Evolutionary conservation across 2,888 invertebrate genomes (phyloP).

Genomic region (Phanerotoma sp.): DNA sequence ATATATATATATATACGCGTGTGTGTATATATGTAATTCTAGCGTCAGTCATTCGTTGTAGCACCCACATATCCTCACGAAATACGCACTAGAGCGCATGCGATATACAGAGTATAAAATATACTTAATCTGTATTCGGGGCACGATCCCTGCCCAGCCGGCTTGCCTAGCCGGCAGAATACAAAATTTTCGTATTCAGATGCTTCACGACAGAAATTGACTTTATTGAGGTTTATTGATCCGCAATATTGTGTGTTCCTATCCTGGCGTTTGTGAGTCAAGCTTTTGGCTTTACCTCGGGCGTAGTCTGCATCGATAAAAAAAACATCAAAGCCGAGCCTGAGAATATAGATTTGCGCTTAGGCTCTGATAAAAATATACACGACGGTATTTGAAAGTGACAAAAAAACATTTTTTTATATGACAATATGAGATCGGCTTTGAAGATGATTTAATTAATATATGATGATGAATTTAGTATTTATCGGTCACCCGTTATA

Average conservation of each 20-base stretch:
- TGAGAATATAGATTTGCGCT: not conserved
- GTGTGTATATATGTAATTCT: too few relatives aligned
- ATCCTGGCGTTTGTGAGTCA: slow-evolving; percentile 11
- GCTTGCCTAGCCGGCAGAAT: slow-evolving; percentile 50
- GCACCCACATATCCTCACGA: slow-evolving; percentile 4
- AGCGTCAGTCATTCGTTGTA: not conserved
- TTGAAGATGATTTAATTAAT: too few relatives aligned
- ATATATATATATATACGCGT: too few relatives aligned
- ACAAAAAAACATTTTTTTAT: not conserved
- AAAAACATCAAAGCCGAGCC: slow-evolving; percentile 14
- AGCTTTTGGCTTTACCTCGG: slow-evolving; percentile 15
- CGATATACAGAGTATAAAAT: slow-evolving; percentile 43
- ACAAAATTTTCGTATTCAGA: slow-evolving; percentile 57
- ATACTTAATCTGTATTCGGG: slow-evolving; percentile 54
- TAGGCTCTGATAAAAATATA: not conserved
- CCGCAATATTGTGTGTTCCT: slow-evolving; percentile 53
- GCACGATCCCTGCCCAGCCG: slow-evolving; percentile 50
- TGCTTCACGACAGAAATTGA: slow-evolving; percentile 57
- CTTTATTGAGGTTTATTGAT: slow-evolving; percentile 58
- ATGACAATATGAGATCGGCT: too few relatives aligned
- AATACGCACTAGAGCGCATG: slow-evolving; percentile 14
- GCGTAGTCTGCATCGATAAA: slow-evolving; percentile 7
- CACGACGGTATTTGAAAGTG: not conserved
- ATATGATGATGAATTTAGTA: too few relatives aligned
- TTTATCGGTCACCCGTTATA: slow-evolving; percentile 31